phyloP scores from a whole-genome alignment of 2,113 vertebrate species.

The Bufo gargarizans region DNA sequence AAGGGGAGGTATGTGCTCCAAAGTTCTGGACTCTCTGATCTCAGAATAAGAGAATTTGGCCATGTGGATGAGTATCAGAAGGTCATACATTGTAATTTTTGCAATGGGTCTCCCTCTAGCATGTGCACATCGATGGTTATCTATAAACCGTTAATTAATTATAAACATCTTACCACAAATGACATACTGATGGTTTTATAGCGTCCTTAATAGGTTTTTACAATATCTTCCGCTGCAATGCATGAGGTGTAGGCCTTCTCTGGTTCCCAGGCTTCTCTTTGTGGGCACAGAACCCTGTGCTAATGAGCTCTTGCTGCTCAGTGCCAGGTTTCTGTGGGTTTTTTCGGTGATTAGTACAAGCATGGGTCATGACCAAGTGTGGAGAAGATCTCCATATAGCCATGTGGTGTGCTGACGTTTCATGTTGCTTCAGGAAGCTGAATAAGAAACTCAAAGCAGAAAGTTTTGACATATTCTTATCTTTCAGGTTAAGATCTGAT shows the following conservation, averaged over 20 bases:
- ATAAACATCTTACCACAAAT: background rate
- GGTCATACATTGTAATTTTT: background rate
- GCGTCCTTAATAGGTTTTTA: background rate
- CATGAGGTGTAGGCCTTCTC: background rate
- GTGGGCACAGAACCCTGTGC: background rate
- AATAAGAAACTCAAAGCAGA: background rate
- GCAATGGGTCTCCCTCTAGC: background rate
- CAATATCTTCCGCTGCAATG: background rate
- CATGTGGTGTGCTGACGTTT: background rate
- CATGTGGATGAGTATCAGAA: background rate
- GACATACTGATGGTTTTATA: background rate
- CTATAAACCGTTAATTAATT: background rate
- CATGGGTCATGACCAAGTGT: background rate
- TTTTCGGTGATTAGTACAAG: background rate
- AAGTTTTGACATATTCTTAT: background rate
- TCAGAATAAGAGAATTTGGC: background rate
- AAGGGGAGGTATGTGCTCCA: background rate
- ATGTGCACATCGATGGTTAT: background rate
- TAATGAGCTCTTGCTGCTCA: background rate
- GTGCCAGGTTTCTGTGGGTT: constrained; percentile 22
- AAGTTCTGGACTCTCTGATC: background rate
- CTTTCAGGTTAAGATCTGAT: background rate
- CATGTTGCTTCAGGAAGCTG: background rate
- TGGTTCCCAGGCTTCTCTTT: background rate
- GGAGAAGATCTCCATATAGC: background rate